A percentile compares a stretch with the other conserved stretches of the same genome.
These are phyloP conservation scores for Perdix hodgsoniae DNA, from an alignment of 2,797 vertebrate species.

Conservation along the genomic window DNA sequence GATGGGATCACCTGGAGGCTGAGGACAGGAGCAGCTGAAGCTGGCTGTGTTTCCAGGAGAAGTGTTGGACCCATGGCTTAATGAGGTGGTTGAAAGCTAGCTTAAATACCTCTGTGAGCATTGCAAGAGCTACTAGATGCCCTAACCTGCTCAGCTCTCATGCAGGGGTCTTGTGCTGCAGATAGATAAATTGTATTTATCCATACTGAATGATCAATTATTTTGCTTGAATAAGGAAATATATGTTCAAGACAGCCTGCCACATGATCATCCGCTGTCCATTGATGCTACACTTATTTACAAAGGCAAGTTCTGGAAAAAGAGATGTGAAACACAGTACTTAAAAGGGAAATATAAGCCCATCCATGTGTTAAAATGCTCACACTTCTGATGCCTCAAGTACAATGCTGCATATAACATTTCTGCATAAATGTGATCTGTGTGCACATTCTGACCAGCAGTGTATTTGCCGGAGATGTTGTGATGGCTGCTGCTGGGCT, in stretches of 20 bases:
- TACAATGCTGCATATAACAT: background rate
- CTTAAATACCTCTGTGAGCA: background rate
- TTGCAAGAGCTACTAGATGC: background rate
- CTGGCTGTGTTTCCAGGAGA: background rate
- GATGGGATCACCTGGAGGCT: background rate
- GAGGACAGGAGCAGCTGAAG: background rate
- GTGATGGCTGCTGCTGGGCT: background rate
- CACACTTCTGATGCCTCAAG: background rate
- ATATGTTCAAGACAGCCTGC: background rate
- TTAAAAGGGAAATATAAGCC: background rate
- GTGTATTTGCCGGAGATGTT: background rate
- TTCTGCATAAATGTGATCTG: background rate
- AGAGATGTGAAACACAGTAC: background rate
- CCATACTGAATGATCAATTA: background rate
- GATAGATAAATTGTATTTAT: background rate
- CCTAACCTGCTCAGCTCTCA: background rate
- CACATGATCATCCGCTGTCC: background rate
- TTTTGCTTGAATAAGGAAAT: background rate
- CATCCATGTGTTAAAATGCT: background rate
- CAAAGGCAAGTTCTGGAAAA: constrained; percentile 15
- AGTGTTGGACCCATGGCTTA: background rate
- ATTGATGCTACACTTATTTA: background rate
- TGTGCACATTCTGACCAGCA: background rate
- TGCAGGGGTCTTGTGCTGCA: background rate
- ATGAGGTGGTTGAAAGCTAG: background rate